phyloP scores from a whole-genome alignment of 2,888 invertebrate genomes.

The Gnatocerus cornutus region DNA sequence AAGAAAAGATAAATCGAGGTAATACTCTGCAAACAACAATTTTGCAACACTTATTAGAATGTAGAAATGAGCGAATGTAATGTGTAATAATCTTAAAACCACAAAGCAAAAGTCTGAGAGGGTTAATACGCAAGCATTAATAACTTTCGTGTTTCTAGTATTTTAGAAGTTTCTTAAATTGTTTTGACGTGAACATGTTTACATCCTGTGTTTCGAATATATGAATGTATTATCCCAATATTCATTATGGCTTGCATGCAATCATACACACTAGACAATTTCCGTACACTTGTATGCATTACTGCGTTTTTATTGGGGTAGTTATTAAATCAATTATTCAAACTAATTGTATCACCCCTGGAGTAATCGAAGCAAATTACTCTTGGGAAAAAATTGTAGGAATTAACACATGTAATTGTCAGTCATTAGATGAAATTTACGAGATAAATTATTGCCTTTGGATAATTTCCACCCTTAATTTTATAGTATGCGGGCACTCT shows the following conservation, averaged over 20 bases:
- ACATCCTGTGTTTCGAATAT: slow-evolving; percentile 10
- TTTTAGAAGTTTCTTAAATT: slow-evolving; percentile 3
- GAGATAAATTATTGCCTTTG: slow-evolving; percentile 7
- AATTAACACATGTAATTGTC: slow-evolving; percentile 13
- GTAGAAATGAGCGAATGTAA: slow-evolving; percentile 16
- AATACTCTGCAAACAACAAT: slow-evolving; percentile 25
- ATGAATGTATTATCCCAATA: background rate
- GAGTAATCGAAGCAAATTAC: slow-evolving; percentile 11
- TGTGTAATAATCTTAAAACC: slow-evolving; percentile 19
- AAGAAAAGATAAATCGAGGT: slow-evolving; percentile 26
- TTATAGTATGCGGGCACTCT: slow-evolving; percentile 4
- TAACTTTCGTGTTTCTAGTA: slow-evolving; percentile 10
- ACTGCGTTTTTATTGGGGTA: slow-evolving; percentile 3
- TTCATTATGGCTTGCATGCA: background rate
- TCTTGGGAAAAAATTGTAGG: background rate
- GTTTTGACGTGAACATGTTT: slow-evolving; percentile 7
- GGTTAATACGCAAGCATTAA: slow-evolving; percentile 7
- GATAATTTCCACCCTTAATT: background rate
- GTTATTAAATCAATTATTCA: slow-evolving; percentile 26
- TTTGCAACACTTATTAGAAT: slow-evolving; percentile 26
- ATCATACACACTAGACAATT: slow-evolving; percentile 7
- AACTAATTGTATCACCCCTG: slow-evolving; percentile 10
- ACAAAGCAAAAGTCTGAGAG: slow-evolving; percentile 14
- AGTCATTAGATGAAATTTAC: slow-evolving; percentile 6
- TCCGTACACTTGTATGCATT: background rate